Percentiles rank a stretch among this genome's conserved stretches.
Evolutionary conservation across 2,888 invertebrate species (phyloP).

Genomic region (Chesias legatella): DNA sequence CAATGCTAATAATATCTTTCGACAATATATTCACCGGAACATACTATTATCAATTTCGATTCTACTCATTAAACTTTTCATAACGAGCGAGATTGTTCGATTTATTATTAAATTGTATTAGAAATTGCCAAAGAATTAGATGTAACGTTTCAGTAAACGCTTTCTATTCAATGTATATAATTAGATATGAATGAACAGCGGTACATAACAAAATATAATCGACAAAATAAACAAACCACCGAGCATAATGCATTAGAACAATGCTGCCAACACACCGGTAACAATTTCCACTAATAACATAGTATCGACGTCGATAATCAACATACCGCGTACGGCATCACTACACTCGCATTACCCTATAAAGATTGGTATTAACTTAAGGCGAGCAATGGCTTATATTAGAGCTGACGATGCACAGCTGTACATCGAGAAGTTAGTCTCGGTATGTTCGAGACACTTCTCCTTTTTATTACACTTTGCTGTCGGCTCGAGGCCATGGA

Average conservation of each 20-base stretch:
- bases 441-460: too few species aligned
- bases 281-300: constrained; percentile 50
- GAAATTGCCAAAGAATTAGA: background rate
- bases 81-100: too few species aligned
- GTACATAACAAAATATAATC: constrained; percentile 23
- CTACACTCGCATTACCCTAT: constrained; percentile 67
- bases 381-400: constrained; percentile 58
- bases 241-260: constrained; percentile 31
- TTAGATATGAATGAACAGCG: constrained; percentile 4
- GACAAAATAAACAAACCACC: constrained; percentile 25
- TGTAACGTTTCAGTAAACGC: background rate
- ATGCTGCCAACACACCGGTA: constrained; percentile 34
- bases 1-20: constrained; percentile 10
- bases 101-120: background rate
- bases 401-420: constrained; percentile 66
- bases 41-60: too few species aligned
- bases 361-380: constrained; percentile 78
- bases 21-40: too few species aligned
- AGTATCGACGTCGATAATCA: constrained; percentile 62
- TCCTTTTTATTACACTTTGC: too few species aligned
- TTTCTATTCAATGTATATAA: constrained; percentile 11
- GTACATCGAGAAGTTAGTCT: constrained; percentile 11
- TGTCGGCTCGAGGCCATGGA: too few species aligned
- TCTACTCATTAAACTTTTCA: too few species aligned
- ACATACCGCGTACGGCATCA: constrained; percentile 55